Conservation (phyloP, 2,113 vertebrate species). For the Chaetura pelagica region DNA sequence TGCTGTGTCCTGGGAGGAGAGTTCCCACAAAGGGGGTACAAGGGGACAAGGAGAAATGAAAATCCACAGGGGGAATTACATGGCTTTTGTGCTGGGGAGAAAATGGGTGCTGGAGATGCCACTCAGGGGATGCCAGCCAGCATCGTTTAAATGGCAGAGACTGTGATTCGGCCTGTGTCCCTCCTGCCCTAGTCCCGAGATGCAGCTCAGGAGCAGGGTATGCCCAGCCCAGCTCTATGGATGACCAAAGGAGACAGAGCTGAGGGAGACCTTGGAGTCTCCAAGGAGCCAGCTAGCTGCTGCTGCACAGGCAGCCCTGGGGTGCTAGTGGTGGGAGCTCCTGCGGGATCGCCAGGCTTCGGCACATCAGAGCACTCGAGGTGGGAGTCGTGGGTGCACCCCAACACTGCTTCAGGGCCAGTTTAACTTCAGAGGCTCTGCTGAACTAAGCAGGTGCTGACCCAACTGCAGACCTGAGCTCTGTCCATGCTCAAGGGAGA, state of each 20-base stretch:
- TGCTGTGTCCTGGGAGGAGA: neutral
- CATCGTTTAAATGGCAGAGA: accelerated
- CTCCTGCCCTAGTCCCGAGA: neutral
- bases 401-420: accelerated
- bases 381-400: neutral
- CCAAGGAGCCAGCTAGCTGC: neutral
- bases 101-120: neutral
- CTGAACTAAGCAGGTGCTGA: neutral
- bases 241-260: neutral
- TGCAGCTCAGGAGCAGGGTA: neutral
- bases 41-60: neutral
- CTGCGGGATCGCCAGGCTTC: too few species aligned
- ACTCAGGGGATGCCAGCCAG: neutral
- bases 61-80: neutral
- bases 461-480: neutral
- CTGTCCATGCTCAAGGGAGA: neutral
- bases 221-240: neutral
- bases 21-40: neutral
- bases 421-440: accelerated
- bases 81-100: neutral
- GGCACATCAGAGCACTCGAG: too few species aligned
- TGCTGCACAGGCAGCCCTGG: neutral
- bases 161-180: neutral
- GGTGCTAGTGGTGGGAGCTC: neutral
- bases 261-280: accelerated